Evolutionary conservation across 2,113 vertebrate species (phyloP).

Genomic region (Penelope pileata): DNA sequence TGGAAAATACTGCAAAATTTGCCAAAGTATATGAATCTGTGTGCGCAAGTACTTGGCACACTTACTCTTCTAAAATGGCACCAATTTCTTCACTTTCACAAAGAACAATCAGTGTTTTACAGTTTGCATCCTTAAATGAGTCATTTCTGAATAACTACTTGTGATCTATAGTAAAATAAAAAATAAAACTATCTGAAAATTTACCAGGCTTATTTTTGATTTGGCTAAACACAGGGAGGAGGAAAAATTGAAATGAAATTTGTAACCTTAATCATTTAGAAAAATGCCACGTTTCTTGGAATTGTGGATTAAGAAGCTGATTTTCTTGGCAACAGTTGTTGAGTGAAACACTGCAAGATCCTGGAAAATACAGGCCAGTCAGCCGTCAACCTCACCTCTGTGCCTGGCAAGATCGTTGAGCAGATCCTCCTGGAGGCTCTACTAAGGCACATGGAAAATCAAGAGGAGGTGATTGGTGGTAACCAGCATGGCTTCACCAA

Average conservation of each 20-base stretch:
- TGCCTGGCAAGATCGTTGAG: too few species aligned
- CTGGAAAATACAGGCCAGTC: too few species aligned
- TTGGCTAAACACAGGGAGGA: neutral
- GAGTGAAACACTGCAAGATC: neutral
- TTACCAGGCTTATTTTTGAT: neutral
- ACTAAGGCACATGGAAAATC: too few species aligned
- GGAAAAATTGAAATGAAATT: neutral
- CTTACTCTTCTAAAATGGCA: neutral
- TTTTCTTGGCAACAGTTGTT: conserved; percentile 42
- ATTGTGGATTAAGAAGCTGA: conserved; percentile 21
- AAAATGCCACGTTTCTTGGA: conserved; percentile 58
- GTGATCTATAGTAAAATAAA: neutral
- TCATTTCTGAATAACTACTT: neutral
- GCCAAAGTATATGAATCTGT: neutral
- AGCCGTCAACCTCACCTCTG: too few species aligned
- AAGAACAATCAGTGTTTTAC: neutral
- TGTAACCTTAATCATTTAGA: neutral
- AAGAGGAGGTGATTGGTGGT: too few species aligned
- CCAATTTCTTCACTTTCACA: neutral
- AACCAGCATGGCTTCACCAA: too few species aligned
- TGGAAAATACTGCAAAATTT: neutral
- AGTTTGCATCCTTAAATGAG: neutral
- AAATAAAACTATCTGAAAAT: neutral
- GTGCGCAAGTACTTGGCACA: neutral
- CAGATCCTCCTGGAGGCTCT: too few species aligned